Conservation (phyloP, 2,797 vertebrate species). For the Tapera naevia region DNA sequence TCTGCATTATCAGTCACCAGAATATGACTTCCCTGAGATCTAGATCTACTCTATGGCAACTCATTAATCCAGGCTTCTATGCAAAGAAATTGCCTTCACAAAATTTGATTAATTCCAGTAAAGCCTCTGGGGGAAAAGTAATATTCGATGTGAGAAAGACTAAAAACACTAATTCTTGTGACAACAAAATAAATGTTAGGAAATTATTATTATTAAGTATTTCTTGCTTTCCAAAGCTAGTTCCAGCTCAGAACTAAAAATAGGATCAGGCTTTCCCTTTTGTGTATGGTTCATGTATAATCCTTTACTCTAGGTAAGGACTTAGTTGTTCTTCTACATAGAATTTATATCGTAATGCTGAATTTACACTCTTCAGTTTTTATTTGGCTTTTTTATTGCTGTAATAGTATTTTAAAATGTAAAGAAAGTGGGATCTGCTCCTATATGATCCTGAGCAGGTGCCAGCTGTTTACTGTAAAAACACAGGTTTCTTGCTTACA, state of each 20-base stretch:
- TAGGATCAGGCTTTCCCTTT: neutral
- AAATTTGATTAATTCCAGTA: neutral
- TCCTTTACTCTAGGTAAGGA: neutral
- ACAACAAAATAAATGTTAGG: neutral
- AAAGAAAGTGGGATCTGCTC: neutral
- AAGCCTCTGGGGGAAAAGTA: neutral
- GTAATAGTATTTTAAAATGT: slow-evolving; percentile 2
- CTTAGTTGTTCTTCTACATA: neutral
- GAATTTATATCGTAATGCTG: neutral
- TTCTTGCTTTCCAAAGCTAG: neutral
- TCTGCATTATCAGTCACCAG: neutral
- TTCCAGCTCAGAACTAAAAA: neutral
- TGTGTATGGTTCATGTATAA: neutral
- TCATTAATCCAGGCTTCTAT: neutral
- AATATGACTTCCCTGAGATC: neutral
- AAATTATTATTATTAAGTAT: neutral
- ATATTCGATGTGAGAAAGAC: neutral
- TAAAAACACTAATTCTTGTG: neutral
- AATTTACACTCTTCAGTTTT: neutral
- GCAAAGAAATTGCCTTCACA: neutral
- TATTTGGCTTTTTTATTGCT: slow-evolving; percentile 4
- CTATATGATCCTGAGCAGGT: slow-evolving; percentile 61
- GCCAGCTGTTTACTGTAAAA: slow-evolving; percentile 67
- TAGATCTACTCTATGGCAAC: neutral
- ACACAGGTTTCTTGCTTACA: slow-evolving; percentile 63